Base-by-base conservation (phyloP, 92 coral and sea anemone species). In the Virgularia gustaviana region DNA sequence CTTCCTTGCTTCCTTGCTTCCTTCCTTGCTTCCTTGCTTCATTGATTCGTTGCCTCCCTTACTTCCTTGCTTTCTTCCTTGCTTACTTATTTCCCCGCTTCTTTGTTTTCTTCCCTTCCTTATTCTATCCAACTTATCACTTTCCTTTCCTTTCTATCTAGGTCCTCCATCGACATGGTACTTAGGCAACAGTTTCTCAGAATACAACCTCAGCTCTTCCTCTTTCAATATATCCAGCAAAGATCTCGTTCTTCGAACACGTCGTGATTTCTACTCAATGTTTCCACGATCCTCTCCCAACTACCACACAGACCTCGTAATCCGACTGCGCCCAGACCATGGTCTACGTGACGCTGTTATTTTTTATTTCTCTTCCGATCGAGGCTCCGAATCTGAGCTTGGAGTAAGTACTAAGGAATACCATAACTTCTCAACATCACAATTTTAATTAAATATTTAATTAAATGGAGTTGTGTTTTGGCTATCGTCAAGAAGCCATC, bases 361-460 rank as follows among this genome's bases (percentile, higher is more conserved):
- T n/a, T n/a, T n/a, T n/a, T n/a, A n/a, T n/a, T n/a, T n/a, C n/a
- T n/a, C 90, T 87, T 83, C 92, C 33, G 77, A 80, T 42, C 96
- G 92, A 62, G 86, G 91, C 2, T 96, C 90, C 63, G 86, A 86
- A 64, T 89, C 78, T 75, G 82, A 89, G 52, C 78, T 91, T 57
- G 97, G 87, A 59, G 97, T 91, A 78, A 83, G 97, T 80, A 12
- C 54, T 7, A 19, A 12, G 58, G 13, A n/a, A n/a, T n/a, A n/a
- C n/a, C n/a, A n/a, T n/a, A n/a, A n/a, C n/a, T n/a, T n/a, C n/a
- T n/a, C n/a, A n/a, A n/a, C n/a, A n/a, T n/a, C n/a, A n/a, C n/a
- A n/a, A n/a, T n/a, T n/a, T n/a, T n/a, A n/a, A n/a, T n/a, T n/a
- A n/a, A n/a, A n/a, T n/a, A n/a, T n/a, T n/a, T n/a, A n/a, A n/a